Evolutionary conservation across 2,113 vertebrate species (phyloP).

Genomic region (Channa maculata): DNA sequence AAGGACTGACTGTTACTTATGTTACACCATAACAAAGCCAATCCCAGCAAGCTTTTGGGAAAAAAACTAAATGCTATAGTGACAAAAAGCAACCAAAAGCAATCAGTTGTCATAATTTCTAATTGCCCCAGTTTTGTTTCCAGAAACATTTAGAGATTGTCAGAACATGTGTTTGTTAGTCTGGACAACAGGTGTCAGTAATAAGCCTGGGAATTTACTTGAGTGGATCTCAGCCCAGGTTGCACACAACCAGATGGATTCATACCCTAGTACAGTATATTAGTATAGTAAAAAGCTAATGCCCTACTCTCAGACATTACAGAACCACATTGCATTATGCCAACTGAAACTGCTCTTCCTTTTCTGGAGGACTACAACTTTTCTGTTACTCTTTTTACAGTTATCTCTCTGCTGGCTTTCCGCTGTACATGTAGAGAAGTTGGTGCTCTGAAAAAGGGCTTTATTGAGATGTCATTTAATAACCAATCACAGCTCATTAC

Average conservation of each 20-base stretch:
- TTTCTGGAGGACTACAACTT: not conserved
- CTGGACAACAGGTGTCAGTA: too few species aligned
- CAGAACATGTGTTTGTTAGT: too few species aligned
- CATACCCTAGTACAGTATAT: too few species aligned
- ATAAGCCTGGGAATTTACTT: not conserved
- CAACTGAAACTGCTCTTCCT: not conserved
- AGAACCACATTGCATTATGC: not conserved
- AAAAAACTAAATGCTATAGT: too few species aligned
- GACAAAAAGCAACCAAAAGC: too few species aligned
- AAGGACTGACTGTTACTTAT: too few species aligned
- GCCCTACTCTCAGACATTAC: not conserved
- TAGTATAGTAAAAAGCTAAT: not conserved
- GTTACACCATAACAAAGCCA: too few species aligned
- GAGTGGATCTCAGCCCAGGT: not conserved
- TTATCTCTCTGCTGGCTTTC: slow-evolving; percentile 86
- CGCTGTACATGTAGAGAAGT: slow-evolving; percentile 74
- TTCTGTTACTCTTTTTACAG: slow-evolving; percentile 71
- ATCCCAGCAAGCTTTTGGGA: too few species aligned
- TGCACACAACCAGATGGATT: not conserved
- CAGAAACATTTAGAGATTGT: too few species aligned
- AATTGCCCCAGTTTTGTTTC: too few species aligned
- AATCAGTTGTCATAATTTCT: too few species aligned
- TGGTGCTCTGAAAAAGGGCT: slow-evolving; percentile 67
- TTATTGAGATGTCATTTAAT: slow-evolving; percentile 74
- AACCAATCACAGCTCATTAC: slow-evolving; percentile 87